A percentile compares a stretch with the other conserved stretches of the same genome.
phyloP scores from a whole-genome alignment of 2,888 invertebrate genomes.

The Platycheirus rosarum region DNA sequence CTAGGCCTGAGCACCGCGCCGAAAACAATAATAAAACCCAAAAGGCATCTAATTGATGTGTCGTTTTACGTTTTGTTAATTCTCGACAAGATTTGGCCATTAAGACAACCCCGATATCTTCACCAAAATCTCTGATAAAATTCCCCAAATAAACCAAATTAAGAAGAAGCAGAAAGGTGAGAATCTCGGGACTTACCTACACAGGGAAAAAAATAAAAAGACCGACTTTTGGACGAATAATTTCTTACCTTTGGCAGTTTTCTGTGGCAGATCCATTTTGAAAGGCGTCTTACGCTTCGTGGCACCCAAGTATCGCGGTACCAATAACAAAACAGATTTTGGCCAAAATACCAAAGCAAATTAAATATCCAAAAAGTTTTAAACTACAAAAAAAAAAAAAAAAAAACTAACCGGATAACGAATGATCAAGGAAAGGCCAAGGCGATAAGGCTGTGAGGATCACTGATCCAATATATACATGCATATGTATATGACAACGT shows the following conservation, averaged over 20 bases:
- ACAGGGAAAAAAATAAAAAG: slow-evolving; percentile 28
- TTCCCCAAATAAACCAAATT: slow-evolving; percentile 57
- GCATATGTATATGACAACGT: slow-evolving; percentile 56
- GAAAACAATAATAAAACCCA: slow-evolving; percentile 74
- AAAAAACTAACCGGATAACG: slow-evolving; percentile 49
- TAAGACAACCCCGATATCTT: slow-evolving; percentile 85
- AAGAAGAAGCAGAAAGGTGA: slow-evolving; percentile 29
- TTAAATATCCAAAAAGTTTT: slow-evolving; percentile 10
- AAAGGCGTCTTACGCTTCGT: slow-evolving; percentile 70
- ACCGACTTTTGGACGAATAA: slow-evolving; percentile 64
- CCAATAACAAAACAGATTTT: slow-evolving; percentile 62
- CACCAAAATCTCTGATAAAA: slow-evolving; percentile 75
- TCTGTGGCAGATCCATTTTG: slow-evolving; percentile 68
- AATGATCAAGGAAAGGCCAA: slow-evolving; percentile 52
- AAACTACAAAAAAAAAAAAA: slow-evolving; percentile 9
- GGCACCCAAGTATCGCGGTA: slow-evolving; percentile 55
- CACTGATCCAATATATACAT: slow-evolving; percentile 31
- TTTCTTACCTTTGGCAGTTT: slow-evolving; percentile 57
- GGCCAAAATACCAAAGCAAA: slow-evolving; percentile 49
- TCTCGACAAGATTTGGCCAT: slow-evolving; percentile 88
- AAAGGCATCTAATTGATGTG: slow-evolving; percentile 86
- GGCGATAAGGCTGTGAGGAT: slow-evolving; percentile 61
- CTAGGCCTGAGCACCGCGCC: slow-evolving; percentile 70
- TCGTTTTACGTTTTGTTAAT: slow-evolving; percentile 88
- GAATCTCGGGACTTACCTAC: slow-evolving; percentile 14